Percentiles rank a stretch among this genome's conserved stretches.
These are phyloP conservation scores for Lobophora halterata DNA, from an alignment of 2,888 invertebrate genomes.

Conservation along the genomic window DNA sequence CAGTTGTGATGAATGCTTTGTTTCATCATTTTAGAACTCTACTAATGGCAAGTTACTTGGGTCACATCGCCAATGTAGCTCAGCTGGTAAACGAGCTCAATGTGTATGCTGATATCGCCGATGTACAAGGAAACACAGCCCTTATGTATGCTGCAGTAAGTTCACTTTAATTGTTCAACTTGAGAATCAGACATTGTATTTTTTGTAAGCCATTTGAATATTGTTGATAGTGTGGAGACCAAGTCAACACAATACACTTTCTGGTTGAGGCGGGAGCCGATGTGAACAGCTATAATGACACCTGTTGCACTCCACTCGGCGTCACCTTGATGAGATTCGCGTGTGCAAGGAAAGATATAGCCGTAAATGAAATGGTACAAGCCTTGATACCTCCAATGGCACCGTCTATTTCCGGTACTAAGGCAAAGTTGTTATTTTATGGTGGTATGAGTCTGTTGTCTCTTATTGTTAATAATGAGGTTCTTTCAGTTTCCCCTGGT, in stretches of 20 bases:
- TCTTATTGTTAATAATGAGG: neutral
- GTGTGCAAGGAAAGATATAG: conserved; percentile 46
- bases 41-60: conserved; percentile 62
- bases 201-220: neutral
- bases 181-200: neutral
- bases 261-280: conserved; percentile 75
- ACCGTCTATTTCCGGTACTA: conserved; percentile 34
- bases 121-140: conserved; percentile 76
- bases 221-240: conserved; percentile 51
- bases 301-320: conserved; percentile 74
- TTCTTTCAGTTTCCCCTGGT: conserved; percentile 28
- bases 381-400: conserved; percentile 44
- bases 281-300: conserved; percentile 75
- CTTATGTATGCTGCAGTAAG: conserved; percentile 77
- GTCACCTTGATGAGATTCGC: conserved; percentile 62
- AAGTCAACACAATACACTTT: conserved; percentile 56
- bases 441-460: neutral
- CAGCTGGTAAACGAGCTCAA: conserved; percentile 57
- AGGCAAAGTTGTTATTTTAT: neutral
- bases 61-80: conserved; percentile 48
- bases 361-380: conserved; percentile 41
- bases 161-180: conserved; percentile 12
- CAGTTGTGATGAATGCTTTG: neutral
- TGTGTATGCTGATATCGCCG: conserved; percentile 72
- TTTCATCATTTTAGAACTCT: conserved; percentile 46